Conservation (phyloP, 2,797 vertebrate species). For the Aldrovandia affinis region DNA sequence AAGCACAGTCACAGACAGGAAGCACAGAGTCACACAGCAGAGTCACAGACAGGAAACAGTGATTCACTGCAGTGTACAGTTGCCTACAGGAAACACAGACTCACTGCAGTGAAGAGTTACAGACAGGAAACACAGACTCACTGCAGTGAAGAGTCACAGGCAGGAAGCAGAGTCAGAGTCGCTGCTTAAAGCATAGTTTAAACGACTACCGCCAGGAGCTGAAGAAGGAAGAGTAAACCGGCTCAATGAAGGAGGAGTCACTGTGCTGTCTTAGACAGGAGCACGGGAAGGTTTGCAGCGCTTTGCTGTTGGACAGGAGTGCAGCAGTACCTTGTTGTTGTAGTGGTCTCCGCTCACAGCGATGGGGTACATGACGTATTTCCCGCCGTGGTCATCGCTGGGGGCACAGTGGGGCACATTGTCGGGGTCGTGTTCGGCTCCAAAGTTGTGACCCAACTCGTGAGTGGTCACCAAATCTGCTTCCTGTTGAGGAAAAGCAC, state of each 20-base stretch:
- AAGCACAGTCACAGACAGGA: background rate
- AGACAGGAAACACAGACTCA: background rate
- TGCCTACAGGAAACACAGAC: too few relatives aligned
- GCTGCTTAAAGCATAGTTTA: too few relatives aligned
- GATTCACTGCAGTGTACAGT: too few relatives aligned
- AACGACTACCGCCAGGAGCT: too few relatives aligned
- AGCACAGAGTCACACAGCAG: background rate
- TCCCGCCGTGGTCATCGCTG: constrained; percentile 90
- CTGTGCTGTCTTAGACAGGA: too few relatives aligned
- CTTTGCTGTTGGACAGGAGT: background rate
- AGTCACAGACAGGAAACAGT: background rate
- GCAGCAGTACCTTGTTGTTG: constrained; percentile 90
- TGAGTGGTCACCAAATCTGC: constrained; percentile 97
- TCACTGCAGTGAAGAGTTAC: too few relatives aligned
- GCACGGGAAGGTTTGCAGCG: background rate
- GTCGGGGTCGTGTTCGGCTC: constrained; percentile 96
- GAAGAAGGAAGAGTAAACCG: too few relatives aligned
- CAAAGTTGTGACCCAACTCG: constrained; percentile 96
- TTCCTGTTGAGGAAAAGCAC: constrained; percentile 75
- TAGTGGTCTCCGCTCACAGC: constrained; percentile 95
- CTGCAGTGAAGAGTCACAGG: background rate
- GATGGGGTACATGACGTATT: constrained; percentile 97
- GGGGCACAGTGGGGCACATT: constrained; percentile 86
- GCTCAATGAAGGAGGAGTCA: too few relatives aligned
- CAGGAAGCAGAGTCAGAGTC: background rate